A percentile compares a stretch with the other conserved stretches of the same genome.
phyloP scores from a whole-genome alignment of 2,797 vertebrate species.

The Alectoris magna region DNA sequence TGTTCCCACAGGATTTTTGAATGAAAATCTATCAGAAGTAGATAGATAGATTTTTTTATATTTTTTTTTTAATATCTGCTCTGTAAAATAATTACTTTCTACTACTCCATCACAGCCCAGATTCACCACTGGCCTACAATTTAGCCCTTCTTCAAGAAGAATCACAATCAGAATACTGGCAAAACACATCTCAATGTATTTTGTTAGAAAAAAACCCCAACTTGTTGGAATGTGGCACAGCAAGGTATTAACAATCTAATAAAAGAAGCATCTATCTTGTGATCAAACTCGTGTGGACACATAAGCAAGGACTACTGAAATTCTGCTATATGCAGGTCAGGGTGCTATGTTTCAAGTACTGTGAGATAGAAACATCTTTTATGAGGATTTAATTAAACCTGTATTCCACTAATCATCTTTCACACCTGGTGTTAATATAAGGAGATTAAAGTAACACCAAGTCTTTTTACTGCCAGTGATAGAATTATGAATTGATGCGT shows the following conservation, averaged over 20 bases:
- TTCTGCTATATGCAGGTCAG: neutral
- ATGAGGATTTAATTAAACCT: conserved; percentile 21
- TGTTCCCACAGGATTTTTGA: neutral
- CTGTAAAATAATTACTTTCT: neutral
- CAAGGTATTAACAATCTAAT: neutral
- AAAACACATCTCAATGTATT: neutral
- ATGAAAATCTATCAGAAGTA: neutral
- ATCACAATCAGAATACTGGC: neutral
- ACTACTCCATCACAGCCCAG: neutral
- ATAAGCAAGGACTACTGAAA: neutral
- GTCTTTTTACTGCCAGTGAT: neutral
- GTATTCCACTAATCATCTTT: neutral
- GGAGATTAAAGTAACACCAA: neutral
- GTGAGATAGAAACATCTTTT: neutral
- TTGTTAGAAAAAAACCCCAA: neutral
- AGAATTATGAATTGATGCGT: conserved; percentile 13
- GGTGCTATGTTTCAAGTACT: neutral
- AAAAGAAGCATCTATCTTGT: neutral
- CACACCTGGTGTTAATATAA: conserved; percentile 21
- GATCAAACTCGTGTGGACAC: neutral
- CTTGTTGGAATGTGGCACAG: neutral
- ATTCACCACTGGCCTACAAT: rapidly evolving
- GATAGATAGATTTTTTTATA: neutral
- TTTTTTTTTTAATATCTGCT: neutral
- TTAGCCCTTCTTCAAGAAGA: neutral